Percentiles rank a stretch among this genome's conserved stretches.
Evolutionary conservation across 2,113 vertebrate species (phyloP).

Genomic region (Anolis carolinensis): DNA sequence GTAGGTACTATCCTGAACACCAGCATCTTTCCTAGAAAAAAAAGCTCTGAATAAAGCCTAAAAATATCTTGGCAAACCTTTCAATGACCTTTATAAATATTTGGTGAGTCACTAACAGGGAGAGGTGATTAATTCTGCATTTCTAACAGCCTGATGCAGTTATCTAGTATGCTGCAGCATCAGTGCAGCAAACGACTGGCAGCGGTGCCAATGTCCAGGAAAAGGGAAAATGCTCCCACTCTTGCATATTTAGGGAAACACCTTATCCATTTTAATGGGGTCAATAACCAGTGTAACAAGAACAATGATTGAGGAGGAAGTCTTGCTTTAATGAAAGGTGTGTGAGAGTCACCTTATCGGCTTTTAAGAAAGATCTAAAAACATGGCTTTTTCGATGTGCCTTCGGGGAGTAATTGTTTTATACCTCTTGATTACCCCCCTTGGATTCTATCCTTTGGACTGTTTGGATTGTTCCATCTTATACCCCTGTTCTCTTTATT

Average conservation of each 20-base stretch:
- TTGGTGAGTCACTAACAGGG: neutral
- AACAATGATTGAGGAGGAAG: neutral
- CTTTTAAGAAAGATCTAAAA: too few relatives aligned
- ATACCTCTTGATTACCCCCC: too few relatives aligned
- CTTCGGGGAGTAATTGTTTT: too few relatives aligned
- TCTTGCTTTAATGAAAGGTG: neutral
- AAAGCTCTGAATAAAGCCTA: constrained; percentile 1
- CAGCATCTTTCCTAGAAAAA: neutral
- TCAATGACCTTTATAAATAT: neutral
- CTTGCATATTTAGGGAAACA: neutral
- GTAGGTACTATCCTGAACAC: neutral
- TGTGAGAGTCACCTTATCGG: too few relatives aligned
- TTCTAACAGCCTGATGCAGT: constrained; percentile 7
- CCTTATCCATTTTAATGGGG: neutral
- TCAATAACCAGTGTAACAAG: too few relatives aligned
- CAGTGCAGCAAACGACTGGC: neutral
- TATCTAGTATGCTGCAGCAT: constrained; percentile 4
- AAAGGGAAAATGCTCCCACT: neutral
- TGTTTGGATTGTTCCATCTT: too few relatives aligned
- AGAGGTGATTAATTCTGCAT: neutral
- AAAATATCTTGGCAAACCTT: neutral
- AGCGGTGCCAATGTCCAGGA: neutral
- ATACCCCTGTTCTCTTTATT: too few relatives aligned
- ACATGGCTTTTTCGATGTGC: too few relatives aligned
- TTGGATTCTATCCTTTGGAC: too few relatives aligned